Evolutionary conservation across 2,113 vertebrate genomes (phyloP), one percentile per base, ranked within the genome.

Genomic region (Lanius ludovicianus): DNA sequence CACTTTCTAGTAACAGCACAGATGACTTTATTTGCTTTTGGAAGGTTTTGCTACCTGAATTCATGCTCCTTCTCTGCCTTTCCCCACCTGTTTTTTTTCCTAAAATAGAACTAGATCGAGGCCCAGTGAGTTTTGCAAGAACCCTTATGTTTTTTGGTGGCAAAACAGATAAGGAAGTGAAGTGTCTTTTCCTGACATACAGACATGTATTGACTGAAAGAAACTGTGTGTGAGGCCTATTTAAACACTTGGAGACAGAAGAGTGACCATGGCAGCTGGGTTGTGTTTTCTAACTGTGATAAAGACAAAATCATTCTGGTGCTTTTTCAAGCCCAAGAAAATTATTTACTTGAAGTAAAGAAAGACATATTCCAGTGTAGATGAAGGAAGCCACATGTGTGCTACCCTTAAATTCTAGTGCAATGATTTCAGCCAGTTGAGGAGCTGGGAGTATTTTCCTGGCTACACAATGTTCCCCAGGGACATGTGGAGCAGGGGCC

Each of bases 391-490:
- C 25, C 62, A 73, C 17, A 18, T 46, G 46, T 33, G 57, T 0
- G 0, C 13, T 64, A 5, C 11, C 10, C 20, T 87, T 77, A 15
- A 15, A 28, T 31, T 86, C 31, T 44, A 31, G 28, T 31, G 39
- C 24, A 78, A 42, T 15, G 30, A 14, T 70, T 77, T 47, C 3
- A 9, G 28, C 37, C 68, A 21, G 13, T 5, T 84, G 49, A 57
- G 86, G 50, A 60, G 11, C 15, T 83, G 67, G 10, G 30, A 55
- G 3, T 21, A 2, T 89, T 84, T 62, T 59, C 47, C 27, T 52
- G 47, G 30, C 0, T 4, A 1, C 10, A 28, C 2, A 1, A 1
- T 0, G 0, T 35, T 85, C 42, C 31, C 13, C 39, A 37, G 23
- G n/a, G 46, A 42, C 12, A 11, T 0, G 1, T 0, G 5, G 14